Percentiles rank a stretch among this genome's conserved stretches.
phyloP scores from a whole-genome alignment of 2,113 vertebrate genomes.

The Sula dactylatra region DNA sequence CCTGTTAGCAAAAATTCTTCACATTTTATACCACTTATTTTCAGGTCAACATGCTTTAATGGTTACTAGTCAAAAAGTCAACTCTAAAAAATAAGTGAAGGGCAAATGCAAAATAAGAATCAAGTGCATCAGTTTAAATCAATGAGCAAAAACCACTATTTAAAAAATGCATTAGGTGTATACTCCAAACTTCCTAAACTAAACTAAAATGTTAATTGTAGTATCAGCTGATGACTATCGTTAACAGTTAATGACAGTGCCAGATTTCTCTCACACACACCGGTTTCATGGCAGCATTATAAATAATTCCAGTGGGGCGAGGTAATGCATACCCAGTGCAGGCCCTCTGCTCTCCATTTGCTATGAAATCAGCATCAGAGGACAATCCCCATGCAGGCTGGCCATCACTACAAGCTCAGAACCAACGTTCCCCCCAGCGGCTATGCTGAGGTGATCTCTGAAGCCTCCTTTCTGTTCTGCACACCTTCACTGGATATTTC shows the following conservation, averaged over 20 bases:
- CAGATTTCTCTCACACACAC: neutral
- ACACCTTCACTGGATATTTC: rapidly evolving
- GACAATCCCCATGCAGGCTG: neutral
- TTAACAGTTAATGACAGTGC: neutral
- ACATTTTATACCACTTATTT: neutral
- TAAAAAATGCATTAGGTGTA: neutral
- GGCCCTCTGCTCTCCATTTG: neutral
- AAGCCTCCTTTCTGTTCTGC: neutral
- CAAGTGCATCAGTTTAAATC: neutral
- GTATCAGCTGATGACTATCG: neutral
- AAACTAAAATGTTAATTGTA: neutral
- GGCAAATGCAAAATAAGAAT: neutral
- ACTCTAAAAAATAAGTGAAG: neutral
- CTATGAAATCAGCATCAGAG: neutral
- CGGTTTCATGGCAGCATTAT: neutral
- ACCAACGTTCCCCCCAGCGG: neutral
- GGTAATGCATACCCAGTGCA: neutral
- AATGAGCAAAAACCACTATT: neutral
- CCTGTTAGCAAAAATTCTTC: neutral
- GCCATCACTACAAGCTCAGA: neutral
- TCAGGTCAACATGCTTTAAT: constrained; percentile 9
- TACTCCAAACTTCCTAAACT: neutral
- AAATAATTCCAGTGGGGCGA: neutral
- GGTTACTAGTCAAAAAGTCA: neutral
- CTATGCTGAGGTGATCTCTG: neutral